Evolutionary conservation across 2,797 vertebrate species (phyloP).

Genomic region (Netta rufina): DNA sequence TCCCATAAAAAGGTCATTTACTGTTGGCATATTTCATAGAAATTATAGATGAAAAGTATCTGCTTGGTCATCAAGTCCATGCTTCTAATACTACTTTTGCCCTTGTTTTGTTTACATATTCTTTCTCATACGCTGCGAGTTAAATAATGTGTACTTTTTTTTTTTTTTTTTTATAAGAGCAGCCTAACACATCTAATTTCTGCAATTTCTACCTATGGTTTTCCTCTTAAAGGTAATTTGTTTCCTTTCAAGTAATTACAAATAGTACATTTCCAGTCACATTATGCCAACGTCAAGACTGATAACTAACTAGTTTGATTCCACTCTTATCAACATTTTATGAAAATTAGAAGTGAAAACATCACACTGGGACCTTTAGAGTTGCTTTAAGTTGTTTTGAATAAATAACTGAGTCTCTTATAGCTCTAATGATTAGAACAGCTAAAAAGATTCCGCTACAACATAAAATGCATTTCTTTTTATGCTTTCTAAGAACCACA

Average conservation of each 20-base stretch:
- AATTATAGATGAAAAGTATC: neutral
- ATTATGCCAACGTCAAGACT: conserved; percentile 70
- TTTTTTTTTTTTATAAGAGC: conserved; percentile 58
- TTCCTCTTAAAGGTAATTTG: conserved; percentile 83
- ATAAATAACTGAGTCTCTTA: conserved; percentile 73
- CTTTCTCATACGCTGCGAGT: neutral
- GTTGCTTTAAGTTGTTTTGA: conserved; percentile 78
- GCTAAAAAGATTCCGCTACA: conserved; percentile 27
- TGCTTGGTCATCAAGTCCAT: neutral
- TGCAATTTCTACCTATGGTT: conserved; percentile 83
- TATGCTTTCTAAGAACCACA: neutral
- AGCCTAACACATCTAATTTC: conserved; percentile 77
- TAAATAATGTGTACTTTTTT: conserved; percentile 17
- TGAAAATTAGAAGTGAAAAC: conserved; percentile 77
- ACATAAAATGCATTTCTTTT: neutral
- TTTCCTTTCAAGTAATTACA: conserved; percentile 83
- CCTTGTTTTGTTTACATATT: neutral
- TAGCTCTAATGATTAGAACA: conserved; percentile 68
- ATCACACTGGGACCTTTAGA: conserved; percentile 75
- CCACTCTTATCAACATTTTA: conserved; percentile 77
- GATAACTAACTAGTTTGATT: conserved; percentile 79
- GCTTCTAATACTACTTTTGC: neutral
- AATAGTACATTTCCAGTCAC: conserved; percentile 79
- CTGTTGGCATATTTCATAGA: neutral
- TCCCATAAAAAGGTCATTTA: neutral